Base-by-base conservation (phyloP, 2,888 invertebrate genomes). In the Tubulanus polymorphus region DNA sequence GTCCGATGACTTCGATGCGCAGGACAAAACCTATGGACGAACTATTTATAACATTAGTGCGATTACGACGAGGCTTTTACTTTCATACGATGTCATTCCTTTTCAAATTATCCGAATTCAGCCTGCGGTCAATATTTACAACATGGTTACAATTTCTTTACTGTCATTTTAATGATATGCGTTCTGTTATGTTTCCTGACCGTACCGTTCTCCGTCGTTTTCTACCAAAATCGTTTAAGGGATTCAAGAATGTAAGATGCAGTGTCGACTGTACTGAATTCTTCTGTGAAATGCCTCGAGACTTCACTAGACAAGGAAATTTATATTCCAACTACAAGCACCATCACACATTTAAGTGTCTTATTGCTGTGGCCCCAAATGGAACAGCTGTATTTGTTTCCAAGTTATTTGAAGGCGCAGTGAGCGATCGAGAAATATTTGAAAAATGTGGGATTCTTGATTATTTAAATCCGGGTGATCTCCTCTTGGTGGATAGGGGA, bases 371-470 rank as follows among this genome's bases (percentile, higher is more conserved):
- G 20, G 37, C 41, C 8, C 55, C 53, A 12, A 45, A 23, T 55
- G 58, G 52, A 12, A 20, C 52, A 2, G 50, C 52, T 30, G 25
- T 35, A 15, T 59, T 51, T 37, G n/a, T 58, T 2, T 58, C 58
- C 3, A 29, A 55, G 41, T 48, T 48, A 2, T 58, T 46, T 52
- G 59, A 53, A 26, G 56, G 59, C 6, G 41, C 35, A 1, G 51
- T 55, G 15, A 51, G 51, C 15, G 59, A 59, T 18, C 48, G 51
- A 12, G 48, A 41, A 12, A 49, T 57, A 30, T 37, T 57, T 29
- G 50, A 57, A 37, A 51, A 51, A 45, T 30, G 48, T 49, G 53
- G 53, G 23, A 30, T 58, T 48, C 46, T 58, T 27, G 25, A 58
- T 18, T 27, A 52, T 18, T n/a, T 58, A 15, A 30, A 48, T 8